Evolutionary conservation across 2,113 vertebrate species (phyloP).

Genomic region (Pyxicephalus adspersus): DNA sequence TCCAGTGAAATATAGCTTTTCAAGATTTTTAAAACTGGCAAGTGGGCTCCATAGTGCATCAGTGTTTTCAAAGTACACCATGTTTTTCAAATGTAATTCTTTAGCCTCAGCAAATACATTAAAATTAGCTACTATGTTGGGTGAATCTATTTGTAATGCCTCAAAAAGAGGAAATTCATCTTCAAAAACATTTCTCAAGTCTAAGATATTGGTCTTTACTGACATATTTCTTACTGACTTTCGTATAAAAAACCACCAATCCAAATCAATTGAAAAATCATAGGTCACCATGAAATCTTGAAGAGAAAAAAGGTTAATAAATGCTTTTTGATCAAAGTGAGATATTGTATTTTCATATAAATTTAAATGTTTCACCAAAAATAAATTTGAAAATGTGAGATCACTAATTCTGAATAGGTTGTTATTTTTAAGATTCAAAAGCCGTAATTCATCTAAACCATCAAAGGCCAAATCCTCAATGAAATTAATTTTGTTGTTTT

Average conservation of each 20-base stretch:
- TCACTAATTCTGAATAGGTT: not conserved
- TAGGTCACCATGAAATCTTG: conserved; percentile 20
- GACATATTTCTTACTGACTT: not conserved
- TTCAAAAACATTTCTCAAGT: not conserved
- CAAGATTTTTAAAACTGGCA: conserved; percentile 15
- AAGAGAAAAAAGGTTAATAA: not conserved
- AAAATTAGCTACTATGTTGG: not conserved
- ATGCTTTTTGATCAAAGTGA: not conserved
- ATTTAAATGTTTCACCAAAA: conserved; percentile 22
- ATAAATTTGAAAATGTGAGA: not conserved
- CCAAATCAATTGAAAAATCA: not conserved
- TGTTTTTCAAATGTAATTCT: conserved; percentile 14
- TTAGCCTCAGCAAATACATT: not conserved
- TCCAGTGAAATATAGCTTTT: conserved; percentile 2
- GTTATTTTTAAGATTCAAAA: conserved; percentile 54
- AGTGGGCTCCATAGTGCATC: not conserved
- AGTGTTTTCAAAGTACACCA: not conserved
- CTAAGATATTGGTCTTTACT: not conserved
- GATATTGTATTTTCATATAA: conserved; percentile 16
- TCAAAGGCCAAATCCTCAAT: conserved; percentile 53
- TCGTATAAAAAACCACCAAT: not conserved
- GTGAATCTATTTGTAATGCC: not conserved
- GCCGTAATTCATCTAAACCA: conserved; percentile 39
- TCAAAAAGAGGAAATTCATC: not conserved
- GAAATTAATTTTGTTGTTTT: conserved; percentile 47